Evolutionary conservation across 2,888 invertebrate genomes (phyloP).

Genomic region (Temnothorax ravouxi): DNA sequence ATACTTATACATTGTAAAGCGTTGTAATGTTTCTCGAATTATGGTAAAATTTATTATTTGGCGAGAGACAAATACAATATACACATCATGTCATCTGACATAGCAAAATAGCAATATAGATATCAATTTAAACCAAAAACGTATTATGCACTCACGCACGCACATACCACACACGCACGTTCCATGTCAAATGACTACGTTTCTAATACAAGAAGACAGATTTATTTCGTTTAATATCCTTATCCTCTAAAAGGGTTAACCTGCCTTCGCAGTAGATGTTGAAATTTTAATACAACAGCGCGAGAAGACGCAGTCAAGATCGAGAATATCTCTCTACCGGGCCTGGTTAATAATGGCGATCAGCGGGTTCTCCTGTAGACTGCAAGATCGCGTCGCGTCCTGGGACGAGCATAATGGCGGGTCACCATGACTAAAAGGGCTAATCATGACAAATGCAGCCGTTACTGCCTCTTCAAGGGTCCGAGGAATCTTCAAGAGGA

Average conservation of each 20-base stretch:
- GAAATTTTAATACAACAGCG: conserved; percentile 12
- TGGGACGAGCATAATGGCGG: conserved; percentile 77
- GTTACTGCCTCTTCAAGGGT: conserved; percentile 73
- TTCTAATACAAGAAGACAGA: neutral
- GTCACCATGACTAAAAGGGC: conserved; percentile 84
- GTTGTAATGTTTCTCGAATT: neutral
- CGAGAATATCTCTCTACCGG: conserved; percentile 57
- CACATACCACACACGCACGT: too few species aligned
- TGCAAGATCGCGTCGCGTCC: conserved; percentile 61
- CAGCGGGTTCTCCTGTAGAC: conserved; percentile 53
- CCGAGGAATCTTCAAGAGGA: conserved; percentile 63
- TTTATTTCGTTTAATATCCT: neutral
- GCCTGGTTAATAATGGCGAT: conserved; percentile 72
- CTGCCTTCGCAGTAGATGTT: neutral
- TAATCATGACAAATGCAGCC: conserved; percentile 85
- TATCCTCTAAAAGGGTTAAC: neutral
- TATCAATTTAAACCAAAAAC: neutral
- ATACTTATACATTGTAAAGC: neutral
- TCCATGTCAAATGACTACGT: neutral
- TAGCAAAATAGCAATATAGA: neutral
- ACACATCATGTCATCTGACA: neutral
- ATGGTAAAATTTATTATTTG: neutral
- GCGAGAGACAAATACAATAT: neutral
- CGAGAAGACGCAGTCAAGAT: conserved; percentile 31
- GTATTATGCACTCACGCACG: neutral